Percentiles rank a stretch among this genome's conserved stretches.
These are phyloP conservation scores for Scomberomorus guttatus DNA, from an alignment of 2,797 vertebrate species.

Conservation along the genomic window DNA sequence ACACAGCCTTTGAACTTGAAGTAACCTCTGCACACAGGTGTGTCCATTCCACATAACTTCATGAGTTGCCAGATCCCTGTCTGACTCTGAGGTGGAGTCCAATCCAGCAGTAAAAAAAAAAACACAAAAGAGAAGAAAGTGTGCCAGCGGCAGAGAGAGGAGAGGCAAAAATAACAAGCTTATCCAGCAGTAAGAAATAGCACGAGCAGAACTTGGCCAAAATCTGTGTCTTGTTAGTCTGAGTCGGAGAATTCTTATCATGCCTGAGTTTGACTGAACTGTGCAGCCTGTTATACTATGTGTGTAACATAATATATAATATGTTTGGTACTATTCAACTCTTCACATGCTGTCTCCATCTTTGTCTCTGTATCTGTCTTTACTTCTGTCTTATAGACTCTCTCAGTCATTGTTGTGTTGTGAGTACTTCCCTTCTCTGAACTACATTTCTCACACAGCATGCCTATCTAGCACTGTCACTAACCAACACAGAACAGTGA, in stretches of 20 bases:
- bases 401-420: slow-evolving; percentile 32
- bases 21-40: background rate
- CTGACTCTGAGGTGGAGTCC: slow-evolving; percentile 16
- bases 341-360: background rate
- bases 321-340: background rate
- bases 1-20: too few species aligned
- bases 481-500: slow-evolving; percentile 26
- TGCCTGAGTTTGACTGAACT: background rate
- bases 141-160: background rate
- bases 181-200: background rate
- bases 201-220: background rate
- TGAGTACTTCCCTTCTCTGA: slow-evolving; percentile 34
- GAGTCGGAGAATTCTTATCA: background rate
- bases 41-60: slow-evolving; percentile 2
- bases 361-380: slow-evolving; percentile 1
- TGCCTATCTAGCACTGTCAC: slow-evolving; percentile 44
- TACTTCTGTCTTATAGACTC: slow-evolving; percentile 8
- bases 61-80: background rate
- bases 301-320: background rate
- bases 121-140: background rate
- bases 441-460: slow-evolving; percentile 52
- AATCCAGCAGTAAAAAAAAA: background rate
- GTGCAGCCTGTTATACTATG: background rate
- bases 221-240: background rate
- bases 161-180: slow-evolving; percentile 7